Evolutionary conservation across 2,888 invertebrate genomes (phyloP).

Genomic region (Tenthredo notha): DNA sequence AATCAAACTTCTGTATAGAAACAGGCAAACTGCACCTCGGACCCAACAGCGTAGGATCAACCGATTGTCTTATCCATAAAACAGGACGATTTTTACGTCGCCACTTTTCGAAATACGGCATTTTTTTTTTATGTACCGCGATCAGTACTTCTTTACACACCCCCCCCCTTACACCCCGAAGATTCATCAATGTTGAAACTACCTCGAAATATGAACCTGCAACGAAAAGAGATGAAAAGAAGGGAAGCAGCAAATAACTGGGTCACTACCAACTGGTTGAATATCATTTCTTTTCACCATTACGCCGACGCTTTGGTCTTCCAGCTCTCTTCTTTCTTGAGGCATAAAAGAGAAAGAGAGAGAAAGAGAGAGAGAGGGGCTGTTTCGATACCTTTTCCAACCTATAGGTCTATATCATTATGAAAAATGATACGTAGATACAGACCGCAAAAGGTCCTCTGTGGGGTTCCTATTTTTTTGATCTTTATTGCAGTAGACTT

Average conservation of each 20-base stretch:
- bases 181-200: not conserved
- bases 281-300: constrained; percentile 62
- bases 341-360: too few species aligned
- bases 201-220: not conserved
- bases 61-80: not conserved
- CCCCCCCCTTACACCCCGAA: not conserved
- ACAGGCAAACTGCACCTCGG: constrained; percentile 74
- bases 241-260: constrained; percentile 64
- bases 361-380: too few species aligned
- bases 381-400: constrained; percentile 49
- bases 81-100: not conserved
- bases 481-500: too few species aligned
- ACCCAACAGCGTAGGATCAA: constrained; percentile 62
- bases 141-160: too few species aligned
- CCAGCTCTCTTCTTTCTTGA: constrained; percentile 55
- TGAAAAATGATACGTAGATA: too few species aligned
- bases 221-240: not conserved
- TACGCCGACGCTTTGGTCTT: constrained; percentile 45
- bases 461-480: too few species aligned
- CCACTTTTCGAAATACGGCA: not conserved
- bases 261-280: constrained; percentile 72
- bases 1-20: constrained; percentile 65
- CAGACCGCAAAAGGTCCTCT: too few species aligned
- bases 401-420: too few species aligned
- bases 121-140: not conserved